Percentiles rank a stretch among this genome's conserved stretches.
These are phyloP conservation scores for Trachelipus rathkii DNA, from an alignment of 1,140 invertebrate species.

Conservation along the genomic window DNA sequence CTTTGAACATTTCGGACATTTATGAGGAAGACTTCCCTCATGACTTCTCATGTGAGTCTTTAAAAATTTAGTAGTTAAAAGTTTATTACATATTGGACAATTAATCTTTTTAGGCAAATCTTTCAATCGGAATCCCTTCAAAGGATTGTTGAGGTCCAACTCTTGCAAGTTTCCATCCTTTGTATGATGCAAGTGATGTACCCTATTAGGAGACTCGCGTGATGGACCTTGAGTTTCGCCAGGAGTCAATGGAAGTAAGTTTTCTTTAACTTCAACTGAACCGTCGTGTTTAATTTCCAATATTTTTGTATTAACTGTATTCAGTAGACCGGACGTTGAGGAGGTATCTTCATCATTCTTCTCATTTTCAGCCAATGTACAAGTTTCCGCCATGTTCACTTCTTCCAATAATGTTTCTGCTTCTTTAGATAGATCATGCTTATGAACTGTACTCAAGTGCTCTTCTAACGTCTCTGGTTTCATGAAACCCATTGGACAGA, in stretches of 20 bases:
- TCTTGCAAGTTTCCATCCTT: slow-evolving; percentile 27
- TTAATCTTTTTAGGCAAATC: slow-evolving; percentile 39
- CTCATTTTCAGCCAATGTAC: not conserved
- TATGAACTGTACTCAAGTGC: slow-evolving; percentile 36
- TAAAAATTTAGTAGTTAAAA: slow-evolving; percentile 39
- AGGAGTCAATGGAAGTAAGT: not conserved
- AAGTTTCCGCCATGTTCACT: not conserved
- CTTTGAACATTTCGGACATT: slow-evolving; percentile 38
- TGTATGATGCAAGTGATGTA: slow-evolving; percentile 32
- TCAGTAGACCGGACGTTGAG: not conserved
- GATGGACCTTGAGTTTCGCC: not conserved
- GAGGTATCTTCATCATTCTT: not conserved
- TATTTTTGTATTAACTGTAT: slow-evolving; percentile 18
- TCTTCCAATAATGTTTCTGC: slow-evolving; percentile 1
- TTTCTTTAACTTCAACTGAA: slow-evolving; percentile 33
- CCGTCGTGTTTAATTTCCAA: slow-evolving; percentile 34
- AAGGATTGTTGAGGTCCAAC: slow-evolving; percentile 32
- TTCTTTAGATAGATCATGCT: slow-evolving; percentile 27
- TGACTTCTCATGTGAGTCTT: slow-evolving; percentile 41
- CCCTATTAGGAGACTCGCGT: slow-evolving; percentile 18
- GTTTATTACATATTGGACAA: slow-evolving; percentile 39
- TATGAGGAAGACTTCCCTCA: slow-evolving; percentile 38
- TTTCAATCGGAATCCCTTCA: slow-evolving; percentile 34
- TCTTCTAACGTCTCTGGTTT: slow-evolving; percentile 38
- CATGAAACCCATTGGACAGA: slow-evolving; percentile 43